A percentile compares a stretch with the other conserved stretches of the same genome.
phyloP scores from a whole-genome alignment of 1,140 invertebrate genomes.

The Aplysia californica region DNA sequence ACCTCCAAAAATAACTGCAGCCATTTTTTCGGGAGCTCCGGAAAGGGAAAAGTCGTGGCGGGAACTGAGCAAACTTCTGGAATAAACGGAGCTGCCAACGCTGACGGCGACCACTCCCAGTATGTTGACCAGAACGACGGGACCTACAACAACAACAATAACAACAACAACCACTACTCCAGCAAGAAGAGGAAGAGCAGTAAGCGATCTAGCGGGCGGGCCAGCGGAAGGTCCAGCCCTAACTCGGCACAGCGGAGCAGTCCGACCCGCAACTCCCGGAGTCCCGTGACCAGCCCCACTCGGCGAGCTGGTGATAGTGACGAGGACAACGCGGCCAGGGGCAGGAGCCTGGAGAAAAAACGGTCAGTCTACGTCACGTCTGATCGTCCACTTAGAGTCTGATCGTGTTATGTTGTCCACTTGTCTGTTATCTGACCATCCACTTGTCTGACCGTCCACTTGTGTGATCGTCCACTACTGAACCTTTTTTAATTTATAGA shows the following conservation, averaged over 20 bases:
- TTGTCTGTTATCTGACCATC: too few relatives aligned
- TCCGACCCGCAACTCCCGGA: neutral
- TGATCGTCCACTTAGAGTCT: too few relatives aligned
- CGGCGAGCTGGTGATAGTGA: neutral
- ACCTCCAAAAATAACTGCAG: neutral
- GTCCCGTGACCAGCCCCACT: slow-evolving; percentile 17
- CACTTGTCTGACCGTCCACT: too few relatives aligned
- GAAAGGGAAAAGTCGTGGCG: neutral
- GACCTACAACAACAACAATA: neutral
- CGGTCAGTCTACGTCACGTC: slow-evolving; percentile 10
- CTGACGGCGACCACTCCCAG: neutral
- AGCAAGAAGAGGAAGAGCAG: neutral
- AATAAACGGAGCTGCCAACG: neutral
- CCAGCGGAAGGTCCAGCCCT: neutral
- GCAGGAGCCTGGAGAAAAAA: slow-evolving; percentile 4
- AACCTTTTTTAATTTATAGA: too few relatives aligned
- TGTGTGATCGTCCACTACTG: too few relatives aligned
- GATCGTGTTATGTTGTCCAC: too few relatives aligned
- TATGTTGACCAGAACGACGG: neutral
- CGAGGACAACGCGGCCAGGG: slow-evolving; percentile 1
- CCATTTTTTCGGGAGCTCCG: too few relatives aligned
- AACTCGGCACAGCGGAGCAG: neutral
- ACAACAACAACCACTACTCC: neutral
- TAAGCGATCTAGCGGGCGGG: neutral
- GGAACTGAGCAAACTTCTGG: too few relatives aligned